These are phyloP conservation scores for Lamprologus tigripictilis DNA, from an alignment of 2,113 vertebrate species.

Conservation along the genomic window DNA sequence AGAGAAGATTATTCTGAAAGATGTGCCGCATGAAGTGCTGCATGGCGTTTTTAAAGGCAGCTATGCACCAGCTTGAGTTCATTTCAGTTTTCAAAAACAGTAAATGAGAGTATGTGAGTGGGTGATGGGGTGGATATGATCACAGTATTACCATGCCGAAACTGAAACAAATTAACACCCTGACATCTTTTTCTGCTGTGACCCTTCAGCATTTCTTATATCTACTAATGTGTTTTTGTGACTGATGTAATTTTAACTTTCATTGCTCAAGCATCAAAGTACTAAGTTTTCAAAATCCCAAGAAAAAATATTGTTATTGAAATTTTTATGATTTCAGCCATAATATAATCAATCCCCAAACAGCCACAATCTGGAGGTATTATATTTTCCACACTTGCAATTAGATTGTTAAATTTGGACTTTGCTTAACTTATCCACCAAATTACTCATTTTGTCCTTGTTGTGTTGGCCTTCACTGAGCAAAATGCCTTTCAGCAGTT, in stretches of 20 bases:
- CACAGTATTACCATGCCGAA: neutral
- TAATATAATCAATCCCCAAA: neutral
- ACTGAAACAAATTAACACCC: neutral
- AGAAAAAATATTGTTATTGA: neutral
- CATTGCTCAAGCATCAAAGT: neutral
- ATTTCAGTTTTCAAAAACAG: neutral
- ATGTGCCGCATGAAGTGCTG: neutral
- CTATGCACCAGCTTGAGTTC: neutral
- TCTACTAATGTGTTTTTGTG: neutral
- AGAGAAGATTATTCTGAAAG: neutral
- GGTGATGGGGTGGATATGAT: neutral
- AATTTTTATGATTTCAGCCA: neutral
- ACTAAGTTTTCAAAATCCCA: neutral
- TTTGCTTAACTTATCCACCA: neutral
- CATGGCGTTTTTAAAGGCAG: neutral
- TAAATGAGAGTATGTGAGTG: neutral
- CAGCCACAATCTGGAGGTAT: neutral
- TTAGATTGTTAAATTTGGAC: neutral
- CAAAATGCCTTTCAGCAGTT: neutral
- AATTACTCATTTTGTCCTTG: neutral
- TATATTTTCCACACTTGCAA: neutral
- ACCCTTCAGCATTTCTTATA: neutral
- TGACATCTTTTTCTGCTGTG: neutral
- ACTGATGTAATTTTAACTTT: neutral
- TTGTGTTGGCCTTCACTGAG: neutral